Percentiles rank a stretch among this genome's conserved stretches.
phyloP scores from a whole-genome alignment of 2,888 invertebrate genomes.

The Ceramica pisi region DNA sequence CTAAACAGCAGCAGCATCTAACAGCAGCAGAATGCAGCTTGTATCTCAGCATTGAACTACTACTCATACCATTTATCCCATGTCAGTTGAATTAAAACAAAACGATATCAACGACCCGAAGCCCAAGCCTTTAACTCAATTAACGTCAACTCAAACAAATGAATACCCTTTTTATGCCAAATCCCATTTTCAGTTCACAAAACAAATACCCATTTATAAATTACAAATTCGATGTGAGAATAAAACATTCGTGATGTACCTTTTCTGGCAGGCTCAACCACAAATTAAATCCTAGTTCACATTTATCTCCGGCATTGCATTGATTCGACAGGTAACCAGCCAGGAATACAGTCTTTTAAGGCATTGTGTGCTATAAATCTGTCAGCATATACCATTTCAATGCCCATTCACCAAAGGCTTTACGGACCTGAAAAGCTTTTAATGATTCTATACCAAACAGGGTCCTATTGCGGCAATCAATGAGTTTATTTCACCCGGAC shows the following conservation, averaged over 20 bases:
- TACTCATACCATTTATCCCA: neutral
- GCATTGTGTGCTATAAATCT: constrained; percentile 63
- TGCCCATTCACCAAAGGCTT: constrained; percentile 65
- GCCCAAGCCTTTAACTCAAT: constrained; percentile 30
- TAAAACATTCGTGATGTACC: constrained; percentile 31
- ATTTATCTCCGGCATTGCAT: constrained; percentile 51
- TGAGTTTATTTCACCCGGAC: constrained; percentile 58
- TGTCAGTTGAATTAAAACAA: constrained; percentile 27
- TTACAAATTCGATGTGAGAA: constrained; percentile 40
- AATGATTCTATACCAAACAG: constrained; percentile 60
- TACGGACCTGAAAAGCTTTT: constrained; percentile 62
- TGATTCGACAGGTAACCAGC: constrained; percentile 57
- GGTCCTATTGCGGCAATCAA: constrained; percentile 57
- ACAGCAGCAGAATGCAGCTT: neutral
- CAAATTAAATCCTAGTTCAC: constrained; percentile 62
- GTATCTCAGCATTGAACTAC: neutral
- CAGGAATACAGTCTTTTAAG: constrained; percentile 55
- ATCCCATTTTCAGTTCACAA: constrained; percentile 47
- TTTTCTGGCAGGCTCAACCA: constrained; percentile 32
- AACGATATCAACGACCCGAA: constrained; percentile 22
- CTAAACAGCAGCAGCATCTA: too few species aligned
- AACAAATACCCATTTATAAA: constrained; percentile 38
- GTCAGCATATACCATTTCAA: constrained; percentile 63
- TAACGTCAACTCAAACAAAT: constrained; percentile 53
- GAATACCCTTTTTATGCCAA: constrained; percentile 40